Percentiles rank a stretch among this genome's conserved stretches.
Evolutionary conservation across 2,797 vertebrate genomes (phyloP).

Genomic region (Petrocephalus schoutedeni): DNA sequence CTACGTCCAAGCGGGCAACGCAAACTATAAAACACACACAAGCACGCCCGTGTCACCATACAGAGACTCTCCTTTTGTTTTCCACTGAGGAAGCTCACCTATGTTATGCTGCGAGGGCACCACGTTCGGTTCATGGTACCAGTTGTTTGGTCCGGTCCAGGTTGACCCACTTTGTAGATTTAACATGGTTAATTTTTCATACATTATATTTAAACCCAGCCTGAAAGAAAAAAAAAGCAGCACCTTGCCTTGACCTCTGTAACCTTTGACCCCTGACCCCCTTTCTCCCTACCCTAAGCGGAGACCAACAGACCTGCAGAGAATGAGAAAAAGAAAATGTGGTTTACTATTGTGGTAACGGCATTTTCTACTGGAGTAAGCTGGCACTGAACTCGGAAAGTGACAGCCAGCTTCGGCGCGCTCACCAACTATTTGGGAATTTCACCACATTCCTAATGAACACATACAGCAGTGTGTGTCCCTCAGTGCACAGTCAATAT

Average conservation of each 20-base stretch:
- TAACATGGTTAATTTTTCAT: constrained; percentile 79
- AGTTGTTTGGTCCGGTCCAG: constrained; percentile 74
- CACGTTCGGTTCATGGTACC: constrained; percentile 71
- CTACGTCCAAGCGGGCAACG: not conserved
- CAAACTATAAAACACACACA: not conserved
- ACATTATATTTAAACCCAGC: constrained; percentile 54
- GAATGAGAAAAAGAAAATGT: constrained; percentile 22
- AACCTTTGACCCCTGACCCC: constrained; percentile 42
- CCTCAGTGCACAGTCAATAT: not conserved
- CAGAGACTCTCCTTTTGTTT: not conserved
- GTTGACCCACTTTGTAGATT: constrained; percentile 73
- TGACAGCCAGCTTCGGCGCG: not conserved
- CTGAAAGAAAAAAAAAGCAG: constrained; percentile 10
- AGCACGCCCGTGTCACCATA: not conserved
- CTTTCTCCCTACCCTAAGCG: constrained; percentile 32
- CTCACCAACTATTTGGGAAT: constrained; percentile 5
- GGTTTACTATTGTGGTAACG: constrained; percentile 22
- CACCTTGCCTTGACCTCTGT: constrained; percentile 22
- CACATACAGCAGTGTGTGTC: not conserved
- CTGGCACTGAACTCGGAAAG: not conserved
- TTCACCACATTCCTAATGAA: constrained; percentile 9
- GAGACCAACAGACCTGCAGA: constrained; percentile 3
- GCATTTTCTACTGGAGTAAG: not conserved
- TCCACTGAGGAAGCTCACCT: constrained; percentile 47
- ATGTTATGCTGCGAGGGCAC: constrained; percentile 63